Base-by-base conservation (phyloP, 2,888 invertebrate species). In the Nephrotoma appendiculata region DNA sequence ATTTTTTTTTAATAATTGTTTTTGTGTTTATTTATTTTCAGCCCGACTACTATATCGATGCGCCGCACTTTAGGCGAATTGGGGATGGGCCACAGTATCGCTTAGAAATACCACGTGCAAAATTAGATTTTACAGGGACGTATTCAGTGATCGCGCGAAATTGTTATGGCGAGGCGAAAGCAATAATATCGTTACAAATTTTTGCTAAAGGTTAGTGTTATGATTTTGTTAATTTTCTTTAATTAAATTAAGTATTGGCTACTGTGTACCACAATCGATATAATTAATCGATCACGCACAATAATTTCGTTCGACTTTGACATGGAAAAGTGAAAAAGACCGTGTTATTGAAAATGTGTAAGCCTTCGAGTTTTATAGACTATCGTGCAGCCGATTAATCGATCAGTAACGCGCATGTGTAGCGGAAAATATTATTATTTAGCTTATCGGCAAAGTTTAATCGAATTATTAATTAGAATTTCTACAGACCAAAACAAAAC, bases 21-120 rank as follows among this genome's bases (percentile, higher is more conserved):
- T 86, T 86, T 86, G 41, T 44, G n/a, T 86, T 31, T 83, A 48
- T 15, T 89, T 88, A 88, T 87, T 93, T 92, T 6, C 92, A 97
- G 97, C 96, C 97, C 88, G 96, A 96, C 90, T 97, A 97, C 90
- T 97, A 97, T 91, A 94, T 95, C 88, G 97, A 97, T 93, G 95
- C 96, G n/a, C 93, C 95, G 4, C 96, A 96, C 90, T 97, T 97
- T 92, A 94, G 95, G 88, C 93, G 95, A 71, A 90, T 92, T 87
- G 96, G 95, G 41, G 94, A 94, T 87, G 97, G 97, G 0, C 95
- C 96, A 0, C 95, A 95, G 90, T 97, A 97, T 91, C 94, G 95
- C 6, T 93, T 97, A 89, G 96, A 97, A 92, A 97, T 97, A 88
- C 96, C 97, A 0, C 95, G 96, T 89, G 97, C 96, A 1, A 96